A percentile compares a stretch with the other conserved stretches of the same genome.
Conservation (phyloP, 2,797 vertebrate species). For the Yasuhikotakia modesta region DNA sequence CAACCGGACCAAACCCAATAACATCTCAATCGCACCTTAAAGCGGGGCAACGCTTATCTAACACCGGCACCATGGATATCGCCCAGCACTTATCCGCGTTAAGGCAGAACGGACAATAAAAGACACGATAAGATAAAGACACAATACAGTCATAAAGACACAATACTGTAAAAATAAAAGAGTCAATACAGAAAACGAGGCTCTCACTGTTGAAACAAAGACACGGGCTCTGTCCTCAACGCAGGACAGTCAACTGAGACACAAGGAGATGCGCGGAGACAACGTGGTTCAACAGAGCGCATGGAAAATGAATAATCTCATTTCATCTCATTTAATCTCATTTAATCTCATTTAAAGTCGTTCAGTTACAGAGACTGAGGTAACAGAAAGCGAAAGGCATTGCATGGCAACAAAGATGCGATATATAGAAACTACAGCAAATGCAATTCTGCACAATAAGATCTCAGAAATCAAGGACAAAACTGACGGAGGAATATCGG, state of each 20-base stretch:
- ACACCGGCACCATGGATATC: background rate
- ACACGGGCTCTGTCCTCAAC: background rate
- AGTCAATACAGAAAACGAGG: background rate
- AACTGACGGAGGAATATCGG: too few relatives aligned
- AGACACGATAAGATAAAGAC: background rate
- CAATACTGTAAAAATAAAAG: background rate
- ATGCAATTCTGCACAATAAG: too few relatives aligned
- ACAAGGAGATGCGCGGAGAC: background rate
- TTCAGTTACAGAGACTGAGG: too few relatives aligned
- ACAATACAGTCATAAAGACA: background rate
- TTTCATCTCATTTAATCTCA: too few relatives aligned
- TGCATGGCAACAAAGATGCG: too few relatives aligned
- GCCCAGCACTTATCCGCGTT: background rate
- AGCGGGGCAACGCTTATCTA: background rate
- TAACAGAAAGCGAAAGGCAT: too few relatives aligned
- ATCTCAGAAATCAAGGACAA: too few relatives aligned
- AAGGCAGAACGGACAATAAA: background rate
- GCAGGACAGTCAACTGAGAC: background rate
- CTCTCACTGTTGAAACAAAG: conserved; percentile 1
- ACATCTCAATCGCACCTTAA: background rate
- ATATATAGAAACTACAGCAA: too few relatives aligned
- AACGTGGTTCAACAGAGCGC: too few relatives aligned
- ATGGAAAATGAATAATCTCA: too few relatives aligned
- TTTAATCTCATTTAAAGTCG: too few relatives aligned
- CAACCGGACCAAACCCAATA: background rate